phyloP scores from a whole-genome alignment of 2,888 invertebrate species.

The Panzeria rudis region DNA sequence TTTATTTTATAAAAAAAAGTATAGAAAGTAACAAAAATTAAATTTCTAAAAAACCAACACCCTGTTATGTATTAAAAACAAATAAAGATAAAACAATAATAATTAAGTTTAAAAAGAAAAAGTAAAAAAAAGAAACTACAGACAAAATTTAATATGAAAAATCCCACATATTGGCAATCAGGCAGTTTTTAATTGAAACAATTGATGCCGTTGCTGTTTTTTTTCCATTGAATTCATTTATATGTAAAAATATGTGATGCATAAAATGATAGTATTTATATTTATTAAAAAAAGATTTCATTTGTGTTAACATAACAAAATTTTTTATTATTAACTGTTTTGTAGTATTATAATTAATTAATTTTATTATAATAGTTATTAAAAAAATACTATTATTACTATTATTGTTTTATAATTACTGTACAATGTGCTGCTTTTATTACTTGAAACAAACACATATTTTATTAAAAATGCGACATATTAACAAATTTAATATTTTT shows the following conservation, averaged over 20 bases:
- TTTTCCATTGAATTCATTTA: conserved; percentile 34
- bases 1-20: conserved; percentile 67
- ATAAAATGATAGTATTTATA: conserved; percentile 51
- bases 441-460: conserved; percentile 58
- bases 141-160: conserved; percentile 39
- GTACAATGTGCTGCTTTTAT: conserved; percentile 59
- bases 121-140: conserved; percentile 22
- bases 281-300: conserved; percentile 37
- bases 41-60: conserved; percentile 59
- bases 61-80: conserved; percentile 69
- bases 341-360: conserved; percentile 56
- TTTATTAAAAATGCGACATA: conserved; percentile 19
- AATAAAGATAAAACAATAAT: conserved; percentile 62
- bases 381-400: conserved; percentile 18
- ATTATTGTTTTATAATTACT: conserved; percentile 44
- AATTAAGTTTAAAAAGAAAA: conserved; percentile 54
- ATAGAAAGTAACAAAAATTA: conserved; percentile 51
- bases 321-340: conserved; percentile 58
- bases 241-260: conserved; percentile 57
- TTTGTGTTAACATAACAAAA: conserved; percentile 47
- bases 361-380: conserved; percentile 43
- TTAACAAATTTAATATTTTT: conserved; percentile 8
- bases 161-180: conserved; percentile 50
- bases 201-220: conserved; percentile 32
- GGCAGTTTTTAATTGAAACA: conserved; percentile 29